A percentile compares a stretch with the other conserved stretches of the same genome.
Conservation (phyloP, 2,888 invertebrate genomes). For the Campoletis raptor region DNA sequence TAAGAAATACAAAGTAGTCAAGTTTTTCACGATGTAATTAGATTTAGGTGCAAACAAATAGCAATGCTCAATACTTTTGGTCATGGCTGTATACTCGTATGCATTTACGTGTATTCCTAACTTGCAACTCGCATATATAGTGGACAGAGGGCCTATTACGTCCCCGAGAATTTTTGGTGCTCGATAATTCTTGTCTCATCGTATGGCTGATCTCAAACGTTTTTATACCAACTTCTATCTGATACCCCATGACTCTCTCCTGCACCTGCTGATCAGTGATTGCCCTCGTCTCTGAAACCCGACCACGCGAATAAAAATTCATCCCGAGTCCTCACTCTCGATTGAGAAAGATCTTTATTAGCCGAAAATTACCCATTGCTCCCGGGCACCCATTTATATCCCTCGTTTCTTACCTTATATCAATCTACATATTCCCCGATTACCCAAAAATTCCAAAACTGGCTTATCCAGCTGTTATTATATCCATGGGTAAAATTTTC, state of each 20-base stretch:
- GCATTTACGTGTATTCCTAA: conserved; percentile 26
- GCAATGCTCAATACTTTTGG: not conserved
- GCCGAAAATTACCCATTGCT: conserved; percentile 55
- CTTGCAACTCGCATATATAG: conserved; percentile 57
- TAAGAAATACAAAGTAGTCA: not conserved
- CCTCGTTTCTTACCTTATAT: conserved; percentile 4
- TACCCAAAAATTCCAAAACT: not conserved
- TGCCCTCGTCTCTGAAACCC: conserved; percentile 19
- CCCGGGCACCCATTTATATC: conserved; percentile 37
- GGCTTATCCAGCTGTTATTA: not conserved
- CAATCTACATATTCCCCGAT: not conserved
- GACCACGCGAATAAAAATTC: conserved; percentile 57
- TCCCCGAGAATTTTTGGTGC: conserved; percentile 54
- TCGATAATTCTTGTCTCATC: conserved; percentile 58
- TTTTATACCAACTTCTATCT: conserved; percentile 24
- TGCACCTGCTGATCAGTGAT: conserved; percentile 63
- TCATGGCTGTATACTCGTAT: not conserved
- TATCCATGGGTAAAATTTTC: not conserved
- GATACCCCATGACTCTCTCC: not conserved
- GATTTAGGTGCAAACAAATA: not conserved
- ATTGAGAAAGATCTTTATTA: conserved; percentile 65
- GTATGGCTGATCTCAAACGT: conserved; percentile 37
- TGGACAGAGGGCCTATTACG: conserved; percentile 53
- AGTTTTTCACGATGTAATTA: not conserved
- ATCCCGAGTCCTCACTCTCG: conserved; percentile 28